Evolutionary conservation across 2,888 invertebrate genomes (phyloP).

Genomic region (Chalcis sispes): DNA sequence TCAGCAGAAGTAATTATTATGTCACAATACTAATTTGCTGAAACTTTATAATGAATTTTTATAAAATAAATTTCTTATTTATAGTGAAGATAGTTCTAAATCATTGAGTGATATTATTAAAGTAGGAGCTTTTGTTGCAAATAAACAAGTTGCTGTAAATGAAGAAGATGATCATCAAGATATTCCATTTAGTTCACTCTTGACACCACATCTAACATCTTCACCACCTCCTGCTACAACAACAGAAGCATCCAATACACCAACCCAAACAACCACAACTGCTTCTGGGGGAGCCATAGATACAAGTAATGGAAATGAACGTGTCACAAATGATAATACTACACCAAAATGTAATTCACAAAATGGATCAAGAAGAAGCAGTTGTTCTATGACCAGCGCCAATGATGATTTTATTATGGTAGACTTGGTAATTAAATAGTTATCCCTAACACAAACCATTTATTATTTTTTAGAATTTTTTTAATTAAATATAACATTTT

Average conservation of each 20-base stretch:
- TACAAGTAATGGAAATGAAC: conserved; percentile 73
- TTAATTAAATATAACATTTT: too few relatives aligned
- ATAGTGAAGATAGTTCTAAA: conserved; percentile 82
- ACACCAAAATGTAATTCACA: conserved; percentile 74
- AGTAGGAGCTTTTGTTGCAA: conserved; percentile 87
- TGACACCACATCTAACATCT: conserved; percentile 74
- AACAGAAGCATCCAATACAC: conserved; percentile 59
- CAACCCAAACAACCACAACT: conserved; percentile 52
- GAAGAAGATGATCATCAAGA: conserved; percentile 79
- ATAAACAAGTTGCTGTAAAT: conserved; percentile 79
- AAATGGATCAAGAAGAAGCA: conserved; percentile 75
- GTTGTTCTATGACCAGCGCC: conserved; percentile 77
- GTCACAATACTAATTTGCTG: neutral
- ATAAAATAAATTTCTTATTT: conserved; percentile 61
- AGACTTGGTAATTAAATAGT: conserved; percentile 79
- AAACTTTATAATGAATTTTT: conserved; percentile 8
- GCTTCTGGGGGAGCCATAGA: conserved; percentile 58
- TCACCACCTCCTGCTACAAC: conserved; percentile 65
- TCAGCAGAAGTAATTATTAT: conserved; percentile 77
- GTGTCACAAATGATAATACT: conserved; percentile 68
- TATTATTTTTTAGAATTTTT: conserved; percentile 44
- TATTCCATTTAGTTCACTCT: conserved; percentile 82
- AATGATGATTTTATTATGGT: conserved; percentile 85
- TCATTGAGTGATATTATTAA: conserved; percentile 85
- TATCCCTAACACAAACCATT: conserved; percentile 29